Evolutionary conservation across 2,888 invertebrate species (phyloP), one percentile per base, ranked within the genome.

Genomic region (Melangyna quadrimaculata): DNA sequence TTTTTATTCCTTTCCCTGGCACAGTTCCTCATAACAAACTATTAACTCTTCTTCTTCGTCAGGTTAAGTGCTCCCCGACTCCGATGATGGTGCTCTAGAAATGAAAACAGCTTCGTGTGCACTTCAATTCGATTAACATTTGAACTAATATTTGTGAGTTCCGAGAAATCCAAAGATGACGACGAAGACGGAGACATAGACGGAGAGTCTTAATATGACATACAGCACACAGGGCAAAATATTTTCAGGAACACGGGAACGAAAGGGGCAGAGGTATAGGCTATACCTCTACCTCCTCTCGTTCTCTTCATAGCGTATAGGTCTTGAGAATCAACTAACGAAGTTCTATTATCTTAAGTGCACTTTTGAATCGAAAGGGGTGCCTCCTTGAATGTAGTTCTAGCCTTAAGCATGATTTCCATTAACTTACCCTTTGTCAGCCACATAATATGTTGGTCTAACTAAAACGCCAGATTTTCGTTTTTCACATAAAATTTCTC

Each of bases 281-380:
- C n/a, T n/a, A n/a, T n/a, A n/a, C n/a, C n/a, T n/a, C n/a, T n/a
- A n/a, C n/a, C n/a, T n/a, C n/a, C n/a, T n/a, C n/a, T n/a, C n/a
- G n/a, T n/a, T n/a, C n/a, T n/a, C n/a, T n/a, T n/a, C n/a, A n/a
- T n/a, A n/a, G n/a, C n/a, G n/a, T n/a, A n/a, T 29, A 59, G 37
- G 59, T 59, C 35, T 59, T 37, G 59, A 59, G 57, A 57, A 61
- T 48, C 82, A 86, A 79, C 86, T 87, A 87, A 87, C 83, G 88
- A 87, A 87, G 84, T 88, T 88, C 88, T 88, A 88, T 88, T 88
- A 88, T 88, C 87, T 87, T 87, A 88, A 88, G 88, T 88, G 88
- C 87, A 81, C 87, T 87, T 82, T 87, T 81, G 87, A 86, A 87
- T 22, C 59, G 22, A 22, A 59, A n/a, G 59, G 37, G 37, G 59